Percentiles rank a stretch among this genome's conserved stretches.
Evolutionary conservation across 2,888 invertebrate genomes (phyloP).

Genomic region (Cyaniris semiargus): DNA sequence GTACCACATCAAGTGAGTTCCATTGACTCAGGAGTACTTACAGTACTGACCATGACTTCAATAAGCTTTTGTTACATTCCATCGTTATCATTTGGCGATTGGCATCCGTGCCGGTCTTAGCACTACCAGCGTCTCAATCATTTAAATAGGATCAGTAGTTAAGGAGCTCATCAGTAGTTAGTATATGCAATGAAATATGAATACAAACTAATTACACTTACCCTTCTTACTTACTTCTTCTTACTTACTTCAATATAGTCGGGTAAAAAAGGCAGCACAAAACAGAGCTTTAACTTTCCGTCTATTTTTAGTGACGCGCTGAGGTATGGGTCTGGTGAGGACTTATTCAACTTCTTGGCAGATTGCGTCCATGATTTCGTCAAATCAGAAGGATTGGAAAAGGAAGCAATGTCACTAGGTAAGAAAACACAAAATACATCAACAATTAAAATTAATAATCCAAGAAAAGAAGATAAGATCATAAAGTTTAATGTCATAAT

Average conservation of each 20-base stretch:
- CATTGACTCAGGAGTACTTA: neutral
- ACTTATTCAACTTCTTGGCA: slow-evolving; percentile 88
- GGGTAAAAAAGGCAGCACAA: neutral
- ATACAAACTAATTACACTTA: too few species aligned
- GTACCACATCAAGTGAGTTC: slow-evolving; percentile 76
- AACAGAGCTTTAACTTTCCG: neutral
- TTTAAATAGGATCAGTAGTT: neutral
- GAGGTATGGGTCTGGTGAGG: slow-evolving; percentile 82
- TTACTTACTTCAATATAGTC: neutral
- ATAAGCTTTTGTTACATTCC: too few species aligned
- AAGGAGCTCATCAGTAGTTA: too few species aligned
- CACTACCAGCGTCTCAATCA: too few species aligned
- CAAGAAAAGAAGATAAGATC: too few species aligned
- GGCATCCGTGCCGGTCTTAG: too few species aligned
- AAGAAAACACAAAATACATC: slow-evolving; percentile 42
- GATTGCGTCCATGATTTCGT: slow-evolving; percentile 87
- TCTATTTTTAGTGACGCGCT: slow-evolving; percentile 72
- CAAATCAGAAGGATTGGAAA: slow-evolving; percentile 79
- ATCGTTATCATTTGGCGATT: too few species aligned
- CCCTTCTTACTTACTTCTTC: too few species aligned
- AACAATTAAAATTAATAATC: too few species aligned
- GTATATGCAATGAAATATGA: neutral
- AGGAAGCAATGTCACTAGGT: slow-evolving; percentile 84
- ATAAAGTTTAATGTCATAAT: too few species aligned
- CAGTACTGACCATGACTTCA: too few species aligned